Evolutionary conservation across 2,797 vertebrate genomes (phyloP).

Genomic region (Natrix natrix): DNA sequence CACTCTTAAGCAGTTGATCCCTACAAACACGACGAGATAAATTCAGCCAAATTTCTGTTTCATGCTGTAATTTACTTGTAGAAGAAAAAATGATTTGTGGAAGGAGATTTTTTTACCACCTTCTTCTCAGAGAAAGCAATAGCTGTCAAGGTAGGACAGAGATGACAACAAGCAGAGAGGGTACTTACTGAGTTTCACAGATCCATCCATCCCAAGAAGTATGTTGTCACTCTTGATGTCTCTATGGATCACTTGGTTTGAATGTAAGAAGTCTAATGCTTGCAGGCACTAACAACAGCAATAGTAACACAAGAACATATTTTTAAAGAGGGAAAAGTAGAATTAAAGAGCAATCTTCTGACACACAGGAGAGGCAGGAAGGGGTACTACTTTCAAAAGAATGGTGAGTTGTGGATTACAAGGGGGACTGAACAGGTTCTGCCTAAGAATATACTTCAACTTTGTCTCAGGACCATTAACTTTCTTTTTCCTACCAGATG

Average conservation of each 20-base stretch:
- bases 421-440: not conserved
- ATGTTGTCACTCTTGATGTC: slow-evolving; percentile 99
- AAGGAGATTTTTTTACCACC: not conserved
- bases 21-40: not conserved
- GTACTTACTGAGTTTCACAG: slow-evolving; percentile 94
- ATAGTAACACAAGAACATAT: not conserved
- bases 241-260: slow-evolving; percentile 97
- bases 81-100: not conserved
- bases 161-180: slow-evolving; percentile 4
- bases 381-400: not conserved
- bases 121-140: not conserved
- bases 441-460: not conserved
- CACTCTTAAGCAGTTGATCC: not conserved
- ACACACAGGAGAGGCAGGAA: slow-evolving; percentile 39
- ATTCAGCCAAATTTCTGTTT: not conserved
- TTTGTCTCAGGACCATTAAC: too few species aligned
- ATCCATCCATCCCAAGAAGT: slow-evolving; percentile 96
- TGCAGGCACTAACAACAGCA: slow-evolving; percentile 85
- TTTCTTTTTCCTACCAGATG: not conserved
- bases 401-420: not conserved
- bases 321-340: slow-evolving; percentile 22
- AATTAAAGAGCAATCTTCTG: slow-evolving; percentile 31
- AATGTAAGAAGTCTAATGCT: slow-evolving; percentile 97
- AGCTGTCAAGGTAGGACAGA: not conserved
- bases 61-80: not conserved